Evolutionary conservation across 2,888 invertebrate species (phyloP).

Genomic region (Invenusta paracnida): DNA sequence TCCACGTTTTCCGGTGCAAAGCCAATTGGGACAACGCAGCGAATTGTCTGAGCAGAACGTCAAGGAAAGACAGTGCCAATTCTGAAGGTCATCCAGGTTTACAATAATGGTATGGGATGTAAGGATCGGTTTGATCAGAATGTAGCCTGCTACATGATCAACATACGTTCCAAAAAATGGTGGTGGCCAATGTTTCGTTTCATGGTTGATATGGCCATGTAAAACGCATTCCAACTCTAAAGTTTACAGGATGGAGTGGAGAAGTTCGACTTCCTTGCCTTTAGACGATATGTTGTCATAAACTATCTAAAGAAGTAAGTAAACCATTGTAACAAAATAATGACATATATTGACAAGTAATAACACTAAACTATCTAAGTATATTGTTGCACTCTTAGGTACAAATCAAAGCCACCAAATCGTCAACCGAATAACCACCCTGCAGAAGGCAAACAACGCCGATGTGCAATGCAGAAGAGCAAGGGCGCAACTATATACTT

Average conservation of each 20-base stretch:
- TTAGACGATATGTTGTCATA: background rate
- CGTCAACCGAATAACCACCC: too few relatives aligned
- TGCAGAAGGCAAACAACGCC: too few relatives aligned
- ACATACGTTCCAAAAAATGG: background rate
- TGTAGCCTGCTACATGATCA: background rate
- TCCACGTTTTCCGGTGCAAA: background rate
- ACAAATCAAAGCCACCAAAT: too few relatives aligned
- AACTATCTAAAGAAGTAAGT: too few relatives aligned
- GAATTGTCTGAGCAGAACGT: background rate
- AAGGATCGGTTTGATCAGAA: background rate
- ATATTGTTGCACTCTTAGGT: too few relatives aligned
- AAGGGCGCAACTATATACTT: too few relatives aligned
- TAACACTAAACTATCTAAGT: too few relatives aligned
- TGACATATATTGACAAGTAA: too few relatives aligned
- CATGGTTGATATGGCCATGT: background rate
- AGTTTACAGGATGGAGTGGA: background rate
- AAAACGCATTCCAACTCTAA: background rate
- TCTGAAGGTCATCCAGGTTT: background rate
- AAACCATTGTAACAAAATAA: too few relatives aligned
- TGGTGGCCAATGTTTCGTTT: slow-evolving; percentile 3
- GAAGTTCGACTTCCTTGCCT: background rate
- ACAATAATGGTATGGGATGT: background rate
- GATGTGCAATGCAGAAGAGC: too few relatives aligned
- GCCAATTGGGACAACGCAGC: background rate
- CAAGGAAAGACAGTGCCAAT: background rate